Evolutionary conservation across 1,140 invertebrate species (phyloP).

Genomic region (Mizuhopecten yessoensis): DNA sequence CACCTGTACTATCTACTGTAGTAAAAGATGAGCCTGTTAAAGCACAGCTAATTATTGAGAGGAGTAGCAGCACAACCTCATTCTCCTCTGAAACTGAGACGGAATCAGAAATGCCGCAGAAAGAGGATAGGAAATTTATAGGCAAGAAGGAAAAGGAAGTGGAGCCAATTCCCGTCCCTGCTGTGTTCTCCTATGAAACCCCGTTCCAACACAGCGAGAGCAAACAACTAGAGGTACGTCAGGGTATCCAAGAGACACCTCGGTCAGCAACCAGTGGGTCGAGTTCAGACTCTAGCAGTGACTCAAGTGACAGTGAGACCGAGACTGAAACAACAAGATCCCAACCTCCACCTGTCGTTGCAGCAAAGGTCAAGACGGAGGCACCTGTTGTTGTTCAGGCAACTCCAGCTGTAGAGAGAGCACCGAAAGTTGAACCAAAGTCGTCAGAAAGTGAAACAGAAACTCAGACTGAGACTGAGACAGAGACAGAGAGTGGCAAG

Average conservation of each 20-base stretch:
- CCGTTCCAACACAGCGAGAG: background rate
- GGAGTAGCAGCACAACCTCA: slow-evolving; percentile 41
- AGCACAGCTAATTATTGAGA: background rate
- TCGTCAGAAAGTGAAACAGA: slow-evolving; percentile 36
- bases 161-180: background rate
- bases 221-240: background rate
- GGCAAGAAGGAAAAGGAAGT: background rate
- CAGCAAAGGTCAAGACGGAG: background rate
- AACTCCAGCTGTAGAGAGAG: background rate
- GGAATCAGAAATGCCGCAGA: background rate
- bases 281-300: background rate
- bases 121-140: background rate
- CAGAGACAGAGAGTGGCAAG: background rate
- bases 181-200: background rate
- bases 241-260: background rate
- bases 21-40: background rate
- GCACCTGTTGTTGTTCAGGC: background rate
- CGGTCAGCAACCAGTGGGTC: background rate
- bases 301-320: slow-evolving; percentile 33
- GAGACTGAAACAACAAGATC: slow-evolving; percentile 42
- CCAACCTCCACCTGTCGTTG: background rate
- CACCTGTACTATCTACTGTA: background rate
- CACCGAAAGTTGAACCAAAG: background rate
- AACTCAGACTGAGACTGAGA: slow-evolving; percentile 35
- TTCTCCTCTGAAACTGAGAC: slow-evolving; percentile 51